phyloP scores from a whole-genome alignment of 2,797 vertebrate species.

The Sebastes oblongus region DNA sequence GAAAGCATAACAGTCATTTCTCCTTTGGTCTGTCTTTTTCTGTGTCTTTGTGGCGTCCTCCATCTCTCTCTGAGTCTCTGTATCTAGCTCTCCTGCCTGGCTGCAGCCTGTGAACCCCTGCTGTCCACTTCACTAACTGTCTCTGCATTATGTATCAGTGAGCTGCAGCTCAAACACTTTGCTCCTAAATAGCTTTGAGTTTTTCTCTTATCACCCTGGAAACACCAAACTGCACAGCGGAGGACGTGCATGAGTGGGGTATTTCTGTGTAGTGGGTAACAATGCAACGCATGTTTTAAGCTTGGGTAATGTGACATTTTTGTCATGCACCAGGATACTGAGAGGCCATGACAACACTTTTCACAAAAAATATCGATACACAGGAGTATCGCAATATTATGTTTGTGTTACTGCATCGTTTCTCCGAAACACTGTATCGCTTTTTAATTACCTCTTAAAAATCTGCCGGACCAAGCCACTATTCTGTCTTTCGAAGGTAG shows the following conservation, averaged over 20 bases:
- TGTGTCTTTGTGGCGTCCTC: not conserved
- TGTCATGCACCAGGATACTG: not conserved
- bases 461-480: too few relatives aligned
- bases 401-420: not conserved
- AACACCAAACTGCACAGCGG: not conserved
- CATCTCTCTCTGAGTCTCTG: not conserved
- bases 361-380: not conserved
- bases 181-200: conserved; percentile 32
- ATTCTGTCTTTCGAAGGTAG: too few relatives aligned
- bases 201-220: conserved; percentile 27
- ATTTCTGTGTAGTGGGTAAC: not conserved
- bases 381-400: not conserved
- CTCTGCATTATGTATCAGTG: conserved; percentile 58
- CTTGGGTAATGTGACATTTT: not conserved
- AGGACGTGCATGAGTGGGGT: not conserved
- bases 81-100: not conserved
- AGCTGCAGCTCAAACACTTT: conserved; percentile 34
- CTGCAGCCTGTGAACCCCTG: conserved; percentile 34
- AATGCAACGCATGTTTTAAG: conserved; percentile 7
- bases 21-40: conserved; percentile 8
- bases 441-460: not conserved
- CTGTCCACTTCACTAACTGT: conserved; percentile 27
- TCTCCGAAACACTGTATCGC: too few relatives aligned
- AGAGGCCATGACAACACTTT: not conserved
- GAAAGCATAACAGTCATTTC: not conserved